Conservation (phyloP, 1,140 invertebrate species). For the Nephotettix cincticeps region DNA sequence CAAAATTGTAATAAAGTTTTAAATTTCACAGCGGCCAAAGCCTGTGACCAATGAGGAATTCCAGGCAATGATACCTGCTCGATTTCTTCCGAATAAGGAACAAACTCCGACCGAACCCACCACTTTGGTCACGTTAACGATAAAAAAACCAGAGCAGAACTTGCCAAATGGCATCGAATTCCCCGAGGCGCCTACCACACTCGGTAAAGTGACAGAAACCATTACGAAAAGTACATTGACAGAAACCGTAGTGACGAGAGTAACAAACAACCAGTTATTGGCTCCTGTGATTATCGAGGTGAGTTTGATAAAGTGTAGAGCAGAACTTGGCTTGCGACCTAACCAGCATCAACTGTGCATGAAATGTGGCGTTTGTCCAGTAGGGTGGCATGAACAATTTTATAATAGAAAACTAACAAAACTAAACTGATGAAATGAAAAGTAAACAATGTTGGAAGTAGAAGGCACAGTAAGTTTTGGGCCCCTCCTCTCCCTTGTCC, state of each 20-base stretch:
- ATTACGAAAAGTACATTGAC: conserved; percentile 93
- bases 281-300: conserved; percentile 86
- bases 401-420: not conserved
- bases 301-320: conserved; percentile 44
- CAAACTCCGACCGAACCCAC: conserved; percentile 33
- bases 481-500: no score
- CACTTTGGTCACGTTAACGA: conserved; percentile 64
- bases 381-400: not conserved
- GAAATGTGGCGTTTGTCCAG: no score
- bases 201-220: conserved; percentile 86
- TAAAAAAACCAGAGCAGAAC: conserved; percentile 61
- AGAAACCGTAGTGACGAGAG: conserved; percentile 88
- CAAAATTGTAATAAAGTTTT: not conserved
- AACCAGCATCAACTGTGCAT: no score
- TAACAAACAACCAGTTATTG: conserved; percentile 86
- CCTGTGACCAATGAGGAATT: conserved; percentile 89
- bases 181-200: conserved; percentile 76
- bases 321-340: not conserved
- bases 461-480: no score
- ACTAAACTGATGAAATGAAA: not conserved
- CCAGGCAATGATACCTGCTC: conserved; percentile 89
- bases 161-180: conserved; percentile 62
- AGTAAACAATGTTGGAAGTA: no score
- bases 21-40: conserved; percentile 60
- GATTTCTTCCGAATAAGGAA: conserved; percentile 61